Base-by-base conservation (phyloP, 53 echinoderm and acorn worm genomes). In the Arbacia lixula region DNA sequence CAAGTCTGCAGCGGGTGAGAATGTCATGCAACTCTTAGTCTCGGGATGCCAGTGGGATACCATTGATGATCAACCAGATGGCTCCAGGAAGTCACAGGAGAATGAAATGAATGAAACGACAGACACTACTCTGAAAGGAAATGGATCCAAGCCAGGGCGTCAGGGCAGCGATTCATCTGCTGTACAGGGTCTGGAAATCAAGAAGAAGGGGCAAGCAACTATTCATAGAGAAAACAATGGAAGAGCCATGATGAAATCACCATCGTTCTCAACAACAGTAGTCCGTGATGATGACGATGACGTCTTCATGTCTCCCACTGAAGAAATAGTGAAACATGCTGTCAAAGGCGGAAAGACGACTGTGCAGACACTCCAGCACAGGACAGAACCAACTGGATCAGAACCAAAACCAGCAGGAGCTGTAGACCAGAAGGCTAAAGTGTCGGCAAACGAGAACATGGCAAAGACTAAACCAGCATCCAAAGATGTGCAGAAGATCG, bases 11-110 rank as follows among this genome's bases (percentile, higher is more conserved):
- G 31, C 62, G 33, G 41, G 40, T 26, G 64, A 89, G 68, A 75
- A 89, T 62, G 76, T 89, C 21, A 85, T 84, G 28, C 84, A 89
- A 78, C 56, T 89, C 11, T 68, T 89, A 28, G 28, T 85, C 29
- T 21, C 24, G 54, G 82, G 82, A n/a, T 63, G 62, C 43, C 43
- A 46, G n/a, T 81, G 71, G 85, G 61, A 60, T 52, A 31, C 38
- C 16, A 60, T 38, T 36, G 60, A 85, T n/a, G 72, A 43, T 1
- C 37, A 72, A 28, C 34, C 34, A 26, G 68, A 53, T 53, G 37
- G 25, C 17, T 54, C 67, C 16, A 84, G 54, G 68, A 84, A 84
- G 27, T 58, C 78, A 38, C 64, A 31, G 43, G 82, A 81, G 31
- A 81, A 81, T 81, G 82, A 35, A 8, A 25, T 53, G 53, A 75